Evolutionary conservation across 2,797 vertebrate genomes (phyloP).

Genomic region (Valencia hispanica): DNA sequence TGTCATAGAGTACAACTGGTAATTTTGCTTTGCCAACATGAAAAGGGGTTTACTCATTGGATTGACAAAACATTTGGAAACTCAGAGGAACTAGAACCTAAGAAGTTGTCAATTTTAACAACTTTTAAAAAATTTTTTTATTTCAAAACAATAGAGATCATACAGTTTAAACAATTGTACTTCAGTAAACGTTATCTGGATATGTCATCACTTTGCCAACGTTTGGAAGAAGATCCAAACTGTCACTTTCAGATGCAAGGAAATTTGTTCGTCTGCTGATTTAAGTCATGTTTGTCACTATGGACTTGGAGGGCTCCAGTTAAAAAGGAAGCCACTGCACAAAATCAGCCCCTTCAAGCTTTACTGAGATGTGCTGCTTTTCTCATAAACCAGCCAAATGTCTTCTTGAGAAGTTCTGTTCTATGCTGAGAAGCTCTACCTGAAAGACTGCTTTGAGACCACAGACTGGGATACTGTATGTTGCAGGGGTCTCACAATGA

Average conservation of each 20-base stretch:
- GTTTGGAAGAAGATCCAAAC: neutral
- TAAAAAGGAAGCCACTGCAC: neutral
- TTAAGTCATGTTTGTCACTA: neutral
- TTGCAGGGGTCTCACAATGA: too few relatives aligned
- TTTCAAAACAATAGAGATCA: too few relatives aligned
- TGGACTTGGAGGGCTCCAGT: neutral
- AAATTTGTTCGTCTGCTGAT: neutral
- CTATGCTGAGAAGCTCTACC: too few relatives aligned
- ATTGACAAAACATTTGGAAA: neutral
- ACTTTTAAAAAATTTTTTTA: too few relatives aligned
- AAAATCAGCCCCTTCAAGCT: neutral
- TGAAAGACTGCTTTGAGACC: too few relatives aligned
- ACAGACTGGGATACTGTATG: too few relatives aligned
- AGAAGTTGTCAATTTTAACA: neutral
- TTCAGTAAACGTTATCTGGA: neutral
- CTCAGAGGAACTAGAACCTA: too few relatives aligned
- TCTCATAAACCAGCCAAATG: neutral
- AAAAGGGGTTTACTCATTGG: neutral
- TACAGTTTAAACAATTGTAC: neutral
- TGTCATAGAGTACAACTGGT: neutral
- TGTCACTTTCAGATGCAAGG: neutral
- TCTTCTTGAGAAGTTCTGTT: neutral
- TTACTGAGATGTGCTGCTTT: neutral
- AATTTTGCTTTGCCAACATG: neutral
- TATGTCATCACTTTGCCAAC: neutral